These are phyloP conservation scores for Pteronotus mesoamericanus DNA, from an alignment of 2,797 vertebrate species.

Conservation along the genomic window DNA sequence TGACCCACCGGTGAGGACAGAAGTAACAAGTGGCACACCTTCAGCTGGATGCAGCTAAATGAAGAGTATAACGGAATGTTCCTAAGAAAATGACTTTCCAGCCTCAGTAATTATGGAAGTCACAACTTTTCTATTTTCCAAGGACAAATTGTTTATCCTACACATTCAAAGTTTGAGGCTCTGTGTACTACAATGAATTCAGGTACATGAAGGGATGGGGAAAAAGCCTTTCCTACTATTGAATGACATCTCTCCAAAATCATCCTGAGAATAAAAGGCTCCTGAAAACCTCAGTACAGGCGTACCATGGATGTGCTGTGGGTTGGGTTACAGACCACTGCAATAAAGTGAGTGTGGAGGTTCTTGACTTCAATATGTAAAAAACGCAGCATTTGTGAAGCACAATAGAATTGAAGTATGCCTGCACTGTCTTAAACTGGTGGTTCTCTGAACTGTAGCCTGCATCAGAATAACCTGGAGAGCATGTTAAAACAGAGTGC, in stretches of 20 bases:
- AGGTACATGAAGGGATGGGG: neutral
- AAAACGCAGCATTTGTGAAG: neutral
- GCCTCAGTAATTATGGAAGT: slow-evolving; percentile 57
- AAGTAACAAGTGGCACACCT: slow-evolving; percentile 42
- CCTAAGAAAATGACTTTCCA: slow-evolving; percentile 46
- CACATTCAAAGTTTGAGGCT: neutral
- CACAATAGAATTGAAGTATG: neutral
- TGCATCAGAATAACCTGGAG: neutral
- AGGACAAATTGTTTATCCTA: neutral
- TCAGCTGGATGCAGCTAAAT: slow-evolving; percentile 47
- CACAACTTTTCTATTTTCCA: slow-evolving; percentile 43
- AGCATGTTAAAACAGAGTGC: neutral
- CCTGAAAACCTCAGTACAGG: neutral
- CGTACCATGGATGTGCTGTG: neutral
- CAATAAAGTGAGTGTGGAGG: neutral
- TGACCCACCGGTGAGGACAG: neutral
- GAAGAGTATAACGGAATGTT: slow-evolving; percentile 38
- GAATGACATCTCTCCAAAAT: neutral
- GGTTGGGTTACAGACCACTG: neutral
- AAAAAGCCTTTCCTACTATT: neutral
- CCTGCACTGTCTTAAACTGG: neutral
- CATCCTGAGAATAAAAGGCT: neutral
- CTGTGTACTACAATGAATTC: neutral
- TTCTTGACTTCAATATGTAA: neutral
- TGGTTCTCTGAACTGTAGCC: neutral